Evolutionary conservation across 2,797 vertebrate species (phyloP).

Genomic region (Tamandua tetradactyla): DNA sequence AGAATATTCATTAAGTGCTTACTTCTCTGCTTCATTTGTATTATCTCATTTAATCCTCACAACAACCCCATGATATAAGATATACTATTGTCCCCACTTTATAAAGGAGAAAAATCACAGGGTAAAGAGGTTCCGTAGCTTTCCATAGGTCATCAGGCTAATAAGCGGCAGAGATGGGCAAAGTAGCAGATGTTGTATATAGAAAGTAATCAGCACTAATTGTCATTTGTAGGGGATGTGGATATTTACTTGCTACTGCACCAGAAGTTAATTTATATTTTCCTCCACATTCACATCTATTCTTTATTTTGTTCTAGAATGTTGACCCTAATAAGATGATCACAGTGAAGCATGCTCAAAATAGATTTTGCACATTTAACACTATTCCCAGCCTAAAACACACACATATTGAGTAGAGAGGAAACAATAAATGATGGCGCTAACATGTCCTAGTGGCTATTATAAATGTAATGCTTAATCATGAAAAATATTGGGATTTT

Average conservation of each 20-base stretch:
- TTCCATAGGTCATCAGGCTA: neutral
- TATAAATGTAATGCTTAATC: neutral
- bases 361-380: neutral
- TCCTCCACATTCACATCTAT: neutral
- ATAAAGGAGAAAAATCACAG: neutral
- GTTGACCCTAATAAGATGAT: conserved; percentile 23
- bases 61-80: neutral
- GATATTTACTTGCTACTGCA: neutral
- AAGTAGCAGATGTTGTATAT: neutral
- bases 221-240: neutral
- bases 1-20: neutral
- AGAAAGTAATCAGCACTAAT: neutral
- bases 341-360: neutral
- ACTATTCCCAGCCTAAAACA: neutral
- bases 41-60: neutral
- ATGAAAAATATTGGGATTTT: neutral
- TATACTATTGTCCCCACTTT: conserved; percentile 36
- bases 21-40: neutral
- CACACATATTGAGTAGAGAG: neutral
- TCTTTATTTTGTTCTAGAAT: neutral
- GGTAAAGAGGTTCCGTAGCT: neutral
- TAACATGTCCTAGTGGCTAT: neutral
- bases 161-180: neutral
- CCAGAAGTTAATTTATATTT: conserved; percentile 12
- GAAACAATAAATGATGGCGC: neutral